Conservation (phyloP, 1,140 invertebrate species). For the Bombus cullumanus region DNA sequence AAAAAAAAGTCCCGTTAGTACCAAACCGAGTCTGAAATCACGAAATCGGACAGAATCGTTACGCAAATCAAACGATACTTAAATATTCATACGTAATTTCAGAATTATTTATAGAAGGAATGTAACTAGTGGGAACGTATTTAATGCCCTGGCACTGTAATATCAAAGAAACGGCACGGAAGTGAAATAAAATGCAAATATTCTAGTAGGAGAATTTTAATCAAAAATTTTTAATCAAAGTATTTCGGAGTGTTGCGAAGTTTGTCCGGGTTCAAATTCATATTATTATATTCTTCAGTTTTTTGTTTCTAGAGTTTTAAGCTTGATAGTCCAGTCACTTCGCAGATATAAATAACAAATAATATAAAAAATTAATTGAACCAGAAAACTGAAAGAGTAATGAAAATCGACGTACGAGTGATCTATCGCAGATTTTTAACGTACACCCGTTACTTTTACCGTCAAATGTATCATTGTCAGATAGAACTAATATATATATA, state of each 20-base stretch:
- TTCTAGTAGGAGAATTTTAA: not conserved
- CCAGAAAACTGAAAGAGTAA: not conserved
- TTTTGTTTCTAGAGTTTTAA: not conserved
- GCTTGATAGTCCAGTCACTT: too few species aligned
- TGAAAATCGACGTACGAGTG: too few species aligned
- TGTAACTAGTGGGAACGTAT: not conserved
- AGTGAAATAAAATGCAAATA: not conserved
- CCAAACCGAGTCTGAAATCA: conserved; percentile 26
- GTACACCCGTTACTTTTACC: not conserved
- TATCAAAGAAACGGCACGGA: not conserved
- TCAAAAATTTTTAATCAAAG: not conserved
- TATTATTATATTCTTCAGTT: not conserved
- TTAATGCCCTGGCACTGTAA: not conserved
- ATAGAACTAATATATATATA: not conserved
- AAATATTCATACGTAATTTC: conserved; percentile 2
- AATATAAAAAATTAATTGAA: not conserved
- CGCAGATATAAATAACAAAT: not conserved
- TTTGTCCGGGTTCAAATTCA: not conserved
- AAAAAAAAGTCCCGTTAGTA: not conserved
- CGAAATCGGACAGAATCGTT: not conserved
- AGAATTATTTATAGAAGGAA: not conserved
- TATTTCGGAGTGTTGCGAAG: not conserved
- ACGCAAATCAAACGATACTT: not conserved
- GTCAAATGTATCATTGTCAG: not conserved
- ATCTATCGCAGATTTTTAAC: not conserved